Conservation (phyloP, 2,797 vertebrate genomes). For the Enteromius unitaeniatus region DNA sequence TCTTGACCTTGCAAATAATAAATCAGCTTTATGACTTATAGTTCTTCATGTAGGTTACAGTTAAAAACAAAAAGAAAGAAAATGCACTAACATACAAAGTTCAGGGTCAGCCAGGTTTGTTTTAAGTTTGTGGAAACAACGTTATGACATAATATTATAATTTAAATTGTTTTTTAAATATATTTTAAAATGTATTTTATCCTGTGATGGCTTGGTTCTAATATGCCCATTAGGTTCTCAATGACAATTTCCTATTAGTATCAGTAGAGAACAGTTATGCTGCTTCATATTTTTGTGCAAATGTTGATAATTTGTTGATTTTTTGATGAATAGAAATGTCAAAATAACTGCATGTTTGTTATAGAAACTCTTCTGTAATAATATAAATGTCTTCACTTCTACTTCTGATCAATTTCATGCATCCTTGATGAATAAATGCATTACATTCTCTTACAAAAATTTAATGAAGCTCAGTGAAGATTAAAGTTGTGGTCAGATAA, state of each 20-base stretch:
- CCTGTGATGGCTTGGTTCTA: background rate
- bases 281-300: background rate
- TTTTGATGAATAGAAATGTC: background rate
- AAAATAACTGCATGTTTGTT: background rate
- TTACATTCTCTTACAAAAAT: background rate
- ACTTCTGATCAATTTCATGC: background rate
- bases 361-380: background rate
- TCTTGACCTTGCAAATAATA: conserved; percentile 55
- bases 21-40: conserved; percentile 32
- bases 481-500: background rate
- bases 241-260: background rate
- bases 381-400: background rate
- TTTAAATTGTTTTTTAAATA: background rate
- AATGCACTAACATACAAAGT: background rate
- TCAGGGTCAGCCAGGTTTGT: background rate
- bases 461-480: background rate
- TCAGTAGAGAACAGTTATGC: background rate
- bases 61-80: background rate
- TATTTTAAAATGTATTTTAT: background rate
- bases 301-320: background rate
- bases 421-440: background rate
- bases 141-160: background rate
- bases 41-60: conserved; percentile 42
- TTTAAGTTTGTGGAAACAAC: background rate
- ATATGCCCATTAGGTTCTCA: background rate